phyloP scores from a whole-genome alignment of 2,797 vertebrate genomes.

The Siniperca undulata region DNA sequence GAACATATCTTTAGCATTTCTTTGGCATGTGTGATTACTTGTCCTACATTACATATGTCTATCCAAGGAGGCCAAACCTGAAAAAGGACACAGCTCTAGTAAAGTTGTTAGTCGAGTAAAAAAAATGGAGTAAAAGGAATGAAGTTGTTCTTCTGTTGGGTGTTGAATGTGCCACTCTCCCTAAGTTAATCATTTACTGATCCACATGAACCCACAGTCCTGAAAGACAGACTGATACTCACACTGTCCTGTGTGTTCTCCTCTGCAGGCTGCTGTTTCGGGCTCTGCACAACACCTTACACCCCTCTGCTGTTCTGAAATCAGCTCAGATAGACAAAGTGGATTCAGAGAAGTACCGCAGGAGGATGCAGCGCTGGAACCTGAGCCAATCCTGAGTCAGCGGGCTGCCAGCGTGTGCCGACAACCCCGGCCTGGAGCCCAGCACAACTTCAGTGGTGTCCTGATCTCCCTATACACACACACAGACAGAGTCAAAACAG shows the following conservation, averaged over 20 bases:
- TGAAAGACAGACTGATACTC: not conserved
- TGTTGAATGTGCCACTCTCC: not conserved
- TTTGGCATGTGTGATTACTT: too few relatives aligned
- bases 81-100: not conserved
- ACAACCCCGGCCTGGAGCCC: constrained; percentile 54
- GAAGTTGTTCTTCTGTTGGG: not conserved
- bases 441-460: constrained; percentile 45
- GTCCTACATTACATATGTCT: too few relatives aligned
- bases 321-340: constrained; percentile 79
- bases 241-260: constrained; percentile 27
- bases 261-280: constrained; percentile 85
- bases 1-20: too few relatives aligned
- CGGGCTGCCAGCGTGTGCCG: constrained; percentile 23
- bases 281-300: constrained; percentile 84
- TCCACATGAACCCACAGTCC: not conserved
- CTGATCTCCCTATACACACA: constrained; percentile 34
- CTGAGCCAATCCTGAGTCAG: constrained; percentile 19
- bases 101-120: not conserved
- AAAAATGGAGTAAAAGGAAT: not conserved
- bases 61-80: too few relatives aligned
- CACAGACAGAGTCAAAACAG: not conserved
- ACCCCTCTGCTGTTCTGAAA: constrained; percentile 75
- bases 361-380: constrained; percentile 79
- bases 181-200: not conserved
- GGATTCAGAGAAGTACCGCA: constrained; percentile 52